These are phyloP conservation scores for Drosophila neotestacea DNA, from an alignment of 2,888 invertebrate species.

Conservation along the genomic window DNA sequence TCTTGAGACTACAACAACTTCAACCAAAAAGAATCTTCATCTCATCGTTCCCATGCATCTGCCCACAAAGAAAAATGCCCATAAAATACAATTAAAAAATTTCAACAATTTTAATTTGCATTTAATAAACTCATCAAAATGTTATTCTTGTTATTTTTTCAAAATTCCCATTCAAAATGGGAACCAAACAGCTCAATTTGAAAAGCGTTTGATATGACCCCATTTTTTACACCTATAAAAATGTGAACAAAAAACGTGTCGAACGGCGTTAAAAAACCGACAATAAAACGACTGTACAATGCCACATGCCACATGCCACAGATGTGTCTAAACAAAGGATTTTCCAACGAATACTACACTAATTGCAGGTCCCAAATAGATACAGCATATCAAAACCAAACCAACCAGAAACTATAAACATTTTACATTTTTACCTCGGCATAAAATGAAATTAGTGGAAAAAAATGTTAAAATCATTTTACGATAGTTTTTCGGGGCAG, in stretches of 20 bases:
- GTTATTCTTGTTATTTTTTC: constrained; percentile 25
- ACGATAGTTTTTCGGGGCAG: constrained; percentile 54
- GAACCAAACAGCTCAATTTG: constrained; percentile 58
- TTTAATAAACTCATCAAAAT: constrained; percentile 76
- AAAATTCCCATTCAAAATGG: constrained; percentile 55
- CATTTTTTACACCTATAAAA: constrained; percentile 80
- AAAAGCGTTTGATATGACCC: constrained; percentile 68
- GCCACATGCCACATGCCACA: constrained; percentile 55
- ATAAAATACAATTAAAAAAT: constrained; percentile 73
- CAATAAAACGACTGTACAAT: constrained; percentile 36
- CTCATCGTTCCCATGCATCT: constrained; percentile 16
- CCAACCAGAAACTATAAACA: constrained; percentile 53
- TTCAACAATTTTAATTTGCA: constrained; percentile 78
- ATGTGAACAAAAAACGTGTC: constrained; percentile 43
- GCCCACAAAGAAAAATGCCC: constrained; percentile 54
- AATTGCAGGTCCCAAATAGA: constrained; percentile 63
- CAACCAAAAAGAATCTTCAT: constrained; percentile 9
- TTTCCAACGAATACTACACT: constrained; percentile 62
- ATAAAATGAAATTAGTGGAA: constrained; percentile 72
- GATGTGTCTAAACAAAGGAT: constrained; percentile 75
- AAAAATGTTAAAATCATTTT: constrained; percentile 69
- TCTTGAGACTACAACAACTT: constrained; percentile 24
- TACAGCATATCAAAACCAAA: constrained; percentile 38
- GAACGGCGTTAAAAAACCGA: constrained; percentile 42
- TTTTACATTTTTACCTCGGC: constrained; percentile 47